These are phyloP conservation scores for Hylomyscus alleni DNA, from an alignment of 2,797 vertebrate species.

Conservation along the genomic window DNA sequence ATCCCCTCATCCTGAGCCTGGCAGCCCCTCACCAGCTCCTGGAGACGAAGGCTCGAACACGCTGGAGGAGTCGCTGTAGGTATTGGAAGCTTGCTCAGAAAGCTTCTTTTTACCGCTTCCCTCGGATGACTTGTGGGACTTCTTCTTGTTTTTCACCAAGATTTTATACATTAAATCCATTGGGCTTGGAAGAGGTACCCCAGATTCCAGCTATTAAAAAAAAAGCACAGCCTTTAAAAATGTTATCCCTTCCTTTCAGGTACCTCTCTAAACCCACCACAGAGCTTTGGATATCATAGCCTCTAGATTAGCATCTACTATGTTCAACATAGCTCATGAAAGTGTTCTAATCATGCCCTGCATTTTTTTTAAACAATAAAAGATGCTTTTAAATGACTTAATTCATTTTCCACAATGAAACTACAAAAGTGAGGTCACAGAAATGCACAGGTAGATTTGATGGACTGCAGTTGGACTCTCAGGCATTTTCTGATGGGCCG, in stretches of 20 bases:
- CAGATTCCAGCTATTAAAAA: slow-evolving; percentile 92
- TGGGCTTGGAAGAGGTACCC: slow-evolving; percentile 96
- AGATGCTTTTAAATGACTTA: neutral
- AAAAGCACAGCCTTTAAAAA: slow-evolving; percentile 31
- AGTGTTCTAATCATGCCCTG: neutral
- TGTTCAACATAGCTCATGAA: neutral
- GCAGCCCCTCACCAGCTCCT: slow-evolving; percentile 91
- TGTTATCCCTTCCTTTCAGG: neutral
- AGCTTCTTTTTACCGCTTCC: slow-evolving; percentile 97
- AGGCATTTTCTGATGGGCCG: neutral
- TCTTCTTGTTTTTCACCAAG: slow-evolving; percentile 99
- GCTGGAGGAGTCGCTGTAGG: slow-evolving; percentile 96
- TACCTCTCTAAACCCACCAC: neutral
- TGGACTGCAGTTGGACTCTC: neutral
- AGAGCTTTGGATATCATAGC: neutral
- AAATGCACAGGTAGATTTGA: neutral
- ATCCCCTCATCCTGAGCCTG: fast-evolving
- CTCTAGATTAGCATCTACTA: neutral
- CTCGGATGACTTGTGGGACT: slow-evolving; percentile 94
- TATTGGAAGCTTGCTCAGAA: slow-evolving; percentile 96
- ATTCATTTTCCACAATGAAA: neutral
- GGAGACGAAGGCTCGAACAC: slow-evolving; percentile 97
- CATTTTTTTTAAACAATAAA: neutral
- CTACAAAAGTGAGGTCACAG: neutral
- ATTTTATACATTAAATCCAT: slow-evolving; percentile 98